Percentiles rank a stretch among this genome's conserved stretches.
Conservation (phyloP, 2,888 invertebrate genomes). For the Cylloceria caligata region DNA sequence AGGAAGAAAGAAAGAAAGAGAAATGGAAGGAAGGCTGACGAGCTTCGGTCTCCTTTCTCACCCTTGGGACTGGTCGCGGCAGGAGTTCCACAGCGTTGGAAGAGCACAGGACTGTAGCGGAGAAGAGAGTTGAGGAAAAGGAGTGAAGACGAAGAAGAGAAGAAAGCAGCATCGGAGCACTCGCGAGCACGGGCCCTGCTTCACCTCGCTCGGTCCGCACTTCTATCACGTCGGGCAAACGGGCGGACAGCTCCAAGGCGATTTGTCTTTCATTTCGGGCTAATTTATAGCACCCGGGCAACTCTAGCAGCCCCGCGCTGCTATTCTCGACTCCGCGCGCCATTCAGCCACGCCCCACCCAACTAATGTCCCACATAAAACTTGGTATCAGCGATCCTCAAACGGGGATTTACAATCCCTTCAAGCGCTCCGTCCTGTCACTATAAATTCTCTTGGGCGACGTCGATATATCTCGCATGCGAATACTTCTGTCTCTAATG, state of each 20-base stretch:
- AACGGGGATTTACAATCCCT: constrained; percentile 85
- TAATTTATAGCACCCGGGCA: constrained; percentile 83
- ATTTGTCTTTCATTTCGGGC: constrained; percentile 85
- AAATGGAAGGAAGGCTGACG: constrained; percentile 68
- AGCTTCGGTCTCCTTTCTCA: constrained; percentile 71
- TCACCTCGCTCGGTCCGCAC: constrained; percentile 79
- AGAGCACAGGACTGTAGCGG: constrained; percentile 61
- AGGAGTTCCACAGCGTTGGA: constrained; percentile 62
- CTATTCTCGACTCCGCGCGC: constrained; percentile 77
- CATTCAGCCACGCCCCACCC: constrained; percentile 84
- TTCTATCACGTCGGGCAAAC: constrained; percentile 84
- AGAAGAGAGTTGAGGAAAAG: constrained; percentile 58
- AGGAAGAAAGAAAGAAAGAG: constrained; percentile 41
- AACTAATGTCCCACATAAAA: constrained; percentile 85
- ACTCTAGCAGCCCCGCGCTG: constrained; percentile 77
- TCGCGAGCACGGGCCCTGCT: constrained; percentile 74
- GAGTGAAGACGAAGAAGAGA: constrained; percentile 53
- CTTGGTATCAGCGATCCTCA: constrained; percentile 85
- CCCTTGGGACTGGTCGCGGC: constrained; percentile 71
- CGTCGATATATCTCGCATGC: constrained; percentile 84
- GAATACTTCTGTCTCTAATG: constrained; percentile 84
- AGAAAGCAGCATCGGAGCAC: constrained; percentile 59
- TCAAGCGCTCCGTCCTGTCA: constrained; percentile 83
- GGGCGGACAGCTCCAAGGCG: constrained; percentile 84
- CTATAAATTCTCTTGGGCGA: constrained; percentile 83